Percentiles rank a stretch among this genome's conserved stretches.
Evolutionary conservation across 2,113 vertebrate genomes (phyloP).

Genomic region (Lasiurus cinereus): DNA sequence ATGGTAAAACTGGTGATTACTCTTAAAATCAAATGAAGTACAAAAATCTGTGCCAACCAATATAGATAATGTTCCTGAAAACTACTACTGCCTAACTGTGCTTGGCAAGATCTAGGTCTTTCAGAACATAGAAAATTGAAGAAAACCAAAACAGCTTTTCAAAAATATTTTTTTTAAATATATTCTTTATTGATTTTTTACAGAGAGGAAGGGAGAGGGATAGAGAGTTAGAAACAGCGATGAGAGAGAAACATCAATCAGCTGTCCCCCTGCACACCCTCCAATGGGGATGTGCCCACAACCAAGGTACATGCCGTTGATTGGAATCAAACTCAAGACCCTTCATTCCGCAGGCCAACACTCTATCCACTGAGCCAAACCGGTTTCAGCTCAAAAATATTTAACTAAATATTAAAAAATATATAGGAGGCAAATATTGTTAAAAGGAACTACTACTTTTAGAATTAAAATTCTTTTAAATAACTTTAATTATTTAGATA

Average conservation of each 20-base stretch:
- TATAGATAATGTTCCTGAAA: neutral
- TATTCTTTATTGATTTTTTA: too few relatives aligned
- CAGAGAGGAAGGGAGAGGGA: too few relatives aligned
- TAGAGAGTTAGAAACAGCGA: too few relatives aligned
- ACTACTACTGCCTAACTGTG: neutral
- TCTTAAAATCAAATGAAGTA: neutral
- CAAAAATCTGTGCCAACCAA: neutral
- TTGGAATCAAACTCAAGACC: too few relatives aligned
- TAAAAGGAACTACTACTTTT: neutral
- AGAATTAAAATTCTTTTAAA: constrained; percentile 7
- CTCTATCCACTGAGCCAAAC: too few relatives aligned
- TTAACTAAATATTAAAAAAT: constrained; percentile 35
- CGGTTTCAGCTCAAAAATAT: too few relatives aligned
- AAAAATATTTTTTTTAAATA: neutral
- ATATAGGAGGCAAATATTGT: neutral
- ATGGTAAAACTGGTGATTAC: neutral
- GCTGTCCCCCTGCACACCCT: too few relatives aligned
- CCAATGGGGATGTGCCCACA: too few relatives aligned
- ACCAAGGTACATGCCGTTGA: too few relatives aligned
- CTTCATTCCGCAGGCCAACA: too few relatives aligned
- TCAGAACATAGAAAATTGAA: neutral
- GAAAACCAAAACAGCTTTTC: neutral
- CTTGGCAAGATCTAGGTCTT: neutral
- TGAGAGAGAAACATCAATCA: too few relatives aligned
- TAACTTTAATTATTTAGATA: neutral